Evolutionary conservation across 2,888 invertebrate species (phyloP).

Genomic region (Brachylomia viminalis): DNA sequence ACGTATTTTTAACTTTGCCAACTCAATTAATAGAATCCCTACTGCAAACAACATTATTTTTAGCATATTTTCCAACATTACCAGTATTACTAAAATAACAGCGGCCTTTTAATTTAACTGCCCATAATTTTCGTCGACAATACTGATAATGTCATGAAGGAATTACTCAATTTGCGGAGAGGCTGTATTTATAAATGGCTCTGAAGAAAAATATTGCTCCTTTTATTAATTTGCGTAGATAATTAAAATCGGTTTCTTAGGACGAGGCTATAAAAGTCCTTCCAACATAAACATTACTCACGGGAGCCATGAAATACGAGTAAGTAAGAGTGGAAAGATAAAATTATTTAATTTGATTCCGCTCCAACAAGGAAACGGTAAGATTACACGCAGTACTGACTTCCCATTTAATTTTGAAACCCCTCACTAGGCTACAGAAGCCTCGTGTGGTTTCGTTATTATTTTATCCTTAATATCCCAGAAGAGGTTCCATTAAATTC

Average conservation of each 20-base stretch:
- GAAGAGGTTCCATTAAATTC: no score
- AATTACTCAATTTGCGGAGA: constrained; percentile 18
- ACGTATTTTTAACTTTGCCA: not conserved
- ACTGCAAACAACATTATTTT: constrained; percentile 8
- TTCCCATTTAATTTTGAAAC: not conserved
- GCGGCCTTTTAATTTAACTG: constrained; percentile 1
- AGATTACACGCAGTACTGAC: not conserved
- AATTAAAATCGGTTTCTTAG: constrained; percentile 29
- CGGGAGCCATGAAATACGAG: constrained; percentile 16
- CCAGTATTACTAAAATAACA: not conserved
- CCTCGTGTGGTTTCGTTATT: not conserved
- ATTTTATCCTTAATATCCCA: not conserved
- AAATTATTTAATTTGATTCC: constrained; percentile 14
- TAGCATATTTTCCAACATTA: constrained; percentile 4
- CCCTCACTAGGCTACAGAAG: not conserved
- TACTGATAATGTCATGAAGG: constrained; percentile 10
- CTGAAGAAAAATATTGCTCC: constrained; percentile 7
- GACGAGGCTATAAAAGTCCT: constrained; percentile 22
- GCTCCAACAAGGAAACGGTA: not conserved
- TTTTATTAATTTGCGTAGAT: constrained; percentile 32
- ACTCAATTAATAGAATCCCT: constrained; percentile 17
- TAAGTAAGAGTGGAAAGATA: not conserved
- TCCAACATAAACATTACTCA: constrained; percentile 23
- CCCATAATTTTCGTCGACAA: constrained; percentile 5
- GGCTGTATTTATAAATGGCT: constrained; percentile 9